Conservation (phyloP, 2,888 invertebrate species). For the Eretmocerus hayati region DNA sequence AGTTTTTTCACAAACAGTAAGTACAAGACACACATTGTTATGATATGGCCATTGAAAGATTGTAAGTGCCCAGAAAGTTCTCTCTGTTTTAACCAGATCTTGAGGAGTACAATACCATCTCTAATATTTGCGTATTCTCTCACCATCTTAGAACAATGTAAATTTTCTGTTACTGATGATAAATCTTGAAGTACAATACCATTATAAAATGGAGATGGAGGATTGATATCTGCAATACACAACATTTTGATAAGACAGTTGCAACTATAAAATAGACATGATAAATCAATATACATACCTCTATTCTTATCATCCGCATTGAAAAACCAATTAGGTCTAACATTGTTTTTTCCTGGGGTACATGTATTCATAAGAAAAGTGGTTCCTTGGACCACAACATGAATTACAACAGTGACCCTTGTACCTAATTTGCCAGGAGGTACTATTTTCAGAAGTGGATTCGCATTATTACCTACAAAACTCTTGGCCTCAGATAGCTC, state of each 20-base stretch:
- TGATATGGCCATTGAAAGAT: constrained; percentile 58
- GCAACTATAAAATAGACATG: not conserved
- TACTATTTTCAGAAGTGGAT: constrained; percentile 49
- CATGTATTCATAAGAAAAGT: constrained; percentile 67
- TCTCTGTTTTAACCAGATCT: constrained; percentile 80
- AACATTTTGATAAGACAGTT: not conserved
- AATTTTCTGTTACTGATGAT: constrained; percentile 49
- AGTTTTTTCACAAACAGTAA: constrained; percentile 65
- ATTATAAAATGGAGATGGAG: constrained; percentile 75
- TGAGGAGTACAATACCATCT: constrained; percentile 74
- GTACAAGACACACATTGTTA: constrained; percentile 67
- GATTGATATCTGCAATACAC: constrained; percentile 24
- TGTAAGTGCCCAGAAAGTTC: constrained; percentile 56
- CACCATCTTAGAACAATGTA: constrained; percentile 46
- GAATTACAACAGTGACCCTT: constrained; percentile 54
- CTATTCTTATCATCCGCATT: constrained; percentile 39
- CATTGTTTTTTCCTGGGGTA: constrained; percentile 67
- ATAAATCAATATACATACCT: constrained; percentile 33
- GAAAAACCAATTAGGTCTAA: constrained; percentile 57
- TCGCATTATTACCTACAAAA: constrained; percentile 52
- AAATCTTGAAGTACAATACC: constrained; percentile 65
- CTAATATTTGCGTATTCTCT: constrained; percentile 60
- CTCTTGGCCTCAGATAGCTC: constrained; percentile 51
- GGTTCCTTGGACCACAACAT: constrained; percentile 55
- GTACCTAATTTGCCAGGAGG: constrained; percentile 52